Percentiles rank a stretch among this genome's conserved stretches.
phyloP scores from a whole-genome alignment of 2,888 invertebrate species.

The Stramonita haemastoma region DNA sequence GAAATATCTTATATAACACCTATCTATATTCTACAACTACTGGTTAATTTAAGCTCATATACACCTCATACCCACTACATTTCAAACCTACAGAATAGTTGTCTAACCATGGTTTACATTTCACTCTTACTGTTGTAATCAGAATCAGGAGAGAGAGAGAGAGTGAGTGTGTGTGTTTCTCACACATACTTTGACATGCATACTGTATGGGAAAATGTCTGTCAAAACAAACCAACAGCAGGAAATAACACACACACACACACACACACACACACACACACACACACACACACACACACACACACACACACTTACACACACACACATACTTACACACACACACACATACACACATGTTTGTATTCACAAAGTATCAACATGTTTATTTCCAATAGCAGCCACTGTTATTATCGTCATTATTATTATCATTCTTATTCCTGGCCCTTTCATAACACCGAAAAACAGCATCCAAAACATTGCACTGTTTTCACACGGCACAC shows the following conservation, averaged over 20 bases:
- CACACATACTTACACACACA: too few relatives aligned
- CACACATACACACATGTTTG: too few relatives aligned
- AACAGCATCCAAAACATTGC: neutral
- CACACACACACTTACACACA: neutral
- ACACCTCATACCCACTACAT: too few relatives aligned
- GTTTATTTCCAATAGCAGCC: neutral
- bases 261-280: neutral
- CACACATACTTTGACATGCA: neutral
- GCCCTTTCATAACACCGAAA: neutral
- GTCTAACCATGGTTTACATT: too few relatives aligned
- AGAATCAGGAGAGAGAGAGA: neutral
- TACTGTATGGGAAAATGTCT: neutral
- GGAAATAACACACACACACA: neutral
- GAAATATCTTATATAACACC: too few relatives aligned
- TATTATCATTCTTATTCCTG: neutral
- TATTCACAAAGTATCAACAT: too few relatives aligned
- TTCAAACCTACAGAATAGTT: too few relatives aligned
- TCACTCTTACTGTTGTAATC: too few relatives aligned
- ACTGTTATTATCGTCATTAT: neutral
- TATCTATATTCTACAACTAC: too few relatives aligned
- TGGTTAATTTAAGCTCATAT: too few relatives aligned
- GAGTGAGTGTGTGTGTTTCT: neutral
- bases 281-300: conserved; percentile 1
- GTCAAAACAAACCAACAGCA: neutral
- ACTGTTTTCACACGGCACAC: neutral